These are phyloP conservation scores for Picathartes gymnocephalus DNA, from an alignment of 2,113 vertebrate genomes.

Conservation along the genomic window DNA sequence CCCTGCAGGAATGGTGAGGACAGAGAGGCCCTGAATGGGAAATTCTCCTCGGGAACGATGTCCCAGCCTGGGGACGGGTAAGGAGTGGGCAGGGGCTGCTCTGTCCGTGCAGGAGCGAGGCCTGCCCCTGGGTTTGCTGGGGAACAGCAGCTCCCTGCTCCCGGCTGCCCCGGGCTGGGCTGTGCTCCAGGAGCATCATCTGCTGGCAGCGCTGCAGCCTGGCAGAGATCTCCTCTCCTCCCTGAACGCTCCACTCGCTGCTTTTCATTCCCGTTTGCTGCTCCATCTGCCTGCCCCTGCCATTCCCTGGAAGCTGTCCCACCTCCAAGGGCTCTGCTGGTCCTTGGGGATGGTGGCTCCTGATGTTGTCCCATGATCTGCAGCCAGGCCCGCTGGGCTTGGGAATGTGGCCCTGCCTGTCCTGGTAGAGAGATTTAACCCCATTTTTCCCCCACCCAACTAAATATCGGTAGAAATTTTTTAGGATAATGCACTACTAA, in stretches of 20 bases:
- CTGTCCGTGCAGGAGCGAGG: background rate
- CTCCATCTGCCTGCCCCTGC: background rate
- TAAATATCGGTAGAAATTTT: rapidly evolving
- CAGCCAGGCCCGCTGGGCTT: background rate
- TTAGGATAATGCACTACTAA: background rate
- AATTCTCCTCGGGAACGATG: background rate
- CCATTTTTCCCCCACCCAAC: background rate
- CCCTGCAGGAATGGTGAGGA: slow-evolving; percentile 4
- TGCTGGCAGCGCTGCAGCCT: background rate
- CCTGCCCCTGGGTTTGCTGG: background rate
- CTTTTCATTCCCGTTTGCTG: rapidly evolving
- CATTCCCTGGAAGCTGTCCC: background rate
- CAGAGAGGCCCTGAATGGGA: background rate
- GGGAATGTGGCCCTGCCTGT: background rate
- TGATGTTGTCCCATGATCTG: background rate
- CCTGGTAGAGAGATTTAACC: rapidly evolving
- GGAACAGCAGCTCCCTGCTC: background rate
- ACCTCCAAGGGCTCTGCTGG: background rate
- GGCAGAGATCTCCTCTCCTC: background rate
- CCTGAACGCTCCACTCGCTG: background rate
- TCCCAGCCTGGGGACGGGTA: background rate
- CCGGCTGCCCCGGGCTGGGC: background rate
- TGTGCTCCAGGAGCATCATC: background rate
- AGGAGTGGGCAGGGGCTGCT: background rate
- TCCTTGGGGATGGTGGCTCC: background rate